Percentiles rank a stretch among this genome's conserved stretches.
Conservation (phyloP, 1,140 invertebrate species). For the Zaprionus ornatus region DNA sequence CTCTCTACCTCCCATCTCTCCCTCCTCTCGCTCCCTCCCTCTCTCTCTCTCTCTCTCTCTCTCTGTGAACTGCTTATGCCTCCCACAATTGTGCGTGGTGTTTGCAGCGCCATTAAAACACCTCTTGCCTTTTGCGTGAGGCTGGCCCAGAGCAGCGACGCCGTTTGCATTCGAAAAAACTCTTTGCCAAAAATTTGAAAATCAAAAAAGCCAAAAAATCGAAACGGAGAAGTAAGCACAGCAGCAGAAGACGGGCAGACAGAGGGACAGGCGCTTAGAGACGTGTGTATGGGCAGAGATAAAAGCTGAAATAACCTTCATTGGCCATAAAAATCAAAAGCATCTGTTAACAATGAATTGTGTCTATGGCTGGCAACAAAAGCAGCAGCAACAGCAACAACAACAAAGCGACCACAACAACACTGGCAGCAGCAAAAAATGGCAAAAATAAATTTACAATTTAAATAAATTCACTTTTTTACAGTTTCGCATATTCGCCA, state of each 20-base stretch:
- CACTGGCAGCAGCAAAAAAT: slow-evolving; percentile 23
- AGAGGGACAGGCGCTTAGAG: slow-evolving; percentile 34
- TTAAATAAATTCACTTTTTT: slow-evolving; percentile 79
- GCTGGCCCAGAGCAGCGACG: not conserved
- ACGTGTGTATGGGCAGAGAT: slow-evolving; percentile 40
- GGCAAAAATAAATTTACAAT: slow-evolving; percentile 63
- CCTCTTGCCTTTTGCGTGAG: not conserved
- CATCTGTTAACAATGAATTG: slow-evolving; percentile 71
- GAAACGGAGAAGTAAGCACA: slow-evolving; percentile 10
- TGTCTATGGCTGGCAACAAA: slow-evolving; percentile 64
- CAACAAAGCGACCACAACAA: not conserved
- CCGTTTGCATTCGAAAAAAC: slow-evolving; percentile 1
- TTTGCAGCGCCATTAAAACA: slow-evolving; percentile 43
- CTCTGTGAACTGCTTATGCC: slow-evolving; percentile 11
- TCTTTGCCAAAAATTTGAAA: slow-evolving; percentile 21
- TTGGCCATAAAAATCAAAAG: slow-evolving; percentile 79
- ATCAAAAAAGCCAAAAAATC: slow-evolving; percentile 15
- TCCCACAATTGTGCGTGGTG: slow-evolving; percentile 70
- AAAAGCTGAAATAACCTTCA: slow-evolving; percentile 77
- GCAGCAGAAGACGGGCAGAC: slow-evolving; percentile 27
- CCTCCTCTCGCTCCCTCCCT: not conserved
- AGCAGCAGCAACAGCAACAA: slow-evolving; percentile 27
- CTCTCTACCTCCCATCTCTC: not conserved
- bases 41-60: not conserved
- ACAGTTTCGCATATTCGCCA: slow-evolving; percentile 74